phyloP scores from a whole-genome alignment of 1,140 invertebrate genomes.

The Bombus haemorrhoidalis region DNA sequence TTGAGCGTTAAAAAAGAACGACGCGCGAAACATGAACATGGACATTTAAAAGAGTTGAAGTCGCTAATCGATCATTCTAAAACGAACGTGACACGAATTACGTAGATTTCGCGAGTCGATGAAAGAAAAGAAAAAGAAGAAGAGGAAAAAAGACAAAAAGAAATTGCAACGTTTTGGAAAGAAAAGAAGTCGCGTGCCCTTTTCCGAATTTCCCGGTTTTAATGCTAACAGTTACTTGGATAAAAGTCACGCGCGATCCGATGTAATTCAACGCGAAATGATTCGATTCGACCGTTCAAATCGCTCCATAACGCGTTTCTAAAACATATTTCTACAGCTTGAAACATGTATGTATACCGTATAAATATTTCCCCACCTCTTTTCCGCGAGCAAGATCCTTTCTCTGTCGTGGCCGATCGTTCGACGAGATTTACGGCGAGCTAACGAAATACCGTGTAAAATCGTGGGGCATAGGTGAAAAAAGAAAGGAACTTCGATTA shows the following conservation, averaged over 20 bases:
- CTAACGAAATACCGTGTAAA: background rate
- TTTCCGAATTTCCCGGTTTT: slow-evolving; percentile 47
- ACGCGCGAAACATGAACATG: slow-evolving; percentile 32
- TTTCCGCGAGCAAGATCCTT: background rate
- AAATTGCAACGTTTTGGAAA: background rate
- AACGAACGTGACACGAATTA: slow-evolving; percentile 48
- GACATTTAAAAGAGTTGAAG: slow-evolving; percentile 44
- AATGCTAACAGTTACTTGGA: slow-evolving; percentile 58
- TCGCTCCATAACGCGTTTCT: slow-evolving; percentile 10
- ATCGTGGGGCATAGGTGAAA: background rate
- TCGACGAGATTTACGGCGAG: background rate
- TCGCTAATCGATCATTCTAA: slow-evolving; percentile 60
- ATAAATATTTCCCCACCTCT: slow-evolving; percentile 20
- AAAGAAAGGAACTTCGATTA: background rate
- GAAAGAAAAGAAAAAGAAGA: slow-evolving; percentile 4
- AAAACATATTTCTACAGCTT: slow-evolving; percentile 37
- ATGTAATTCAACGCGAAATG: slow-evolving; percentile 40
- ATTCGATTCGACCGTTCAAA: slow-evolving; percentile 25
- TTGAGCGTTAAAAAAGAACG: slow-evolving; percentile 42
- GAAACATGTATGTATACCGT: background rate
- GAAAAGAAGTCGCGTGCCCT: slow-evolving; percentile 18
- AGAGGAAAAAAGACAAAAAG: background rate
- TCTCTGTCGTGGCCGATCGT: background rate
- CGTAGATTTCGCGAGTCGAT: slow-evolving; percentile 37
- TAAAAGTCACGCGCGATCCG: slow-evolving; percentile 57